Evolutionary conservation across 2,888 invertebrate species (phyloP).

Genomic region (Oscheius myriophilus): DNA sequence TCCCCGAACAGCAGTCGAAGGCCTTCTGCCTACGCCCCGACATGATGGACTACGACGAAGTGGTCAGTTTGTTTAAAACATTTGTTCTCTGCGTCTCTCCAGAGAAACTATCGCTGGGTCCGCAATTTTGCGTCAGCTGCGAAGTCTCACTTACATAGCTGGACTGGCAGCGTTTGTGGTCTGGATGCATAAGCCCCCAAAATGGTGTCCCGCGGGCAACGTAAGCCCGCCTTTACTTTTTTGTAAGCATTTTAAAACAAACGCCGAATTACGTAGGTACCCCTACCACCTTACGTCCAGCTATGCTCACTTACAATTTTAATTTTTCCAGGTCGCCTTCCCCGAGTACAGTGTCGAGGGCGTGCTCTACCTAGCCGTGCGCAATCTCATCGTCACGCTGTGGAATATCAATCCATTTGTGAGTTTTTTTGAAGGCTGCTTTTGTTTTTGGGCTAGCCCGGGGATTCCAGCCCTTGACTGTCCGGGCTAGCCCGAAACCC

Average conservation of each 20-base stretch:
- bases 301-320: background rate
- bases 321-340: constrained; percentile 64
- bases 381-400: constrained; percentile 72
- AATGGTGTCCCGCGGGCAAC: too few species aligned
- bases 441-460: background rate
- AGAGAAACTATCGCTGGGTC: background rate
- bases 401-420: constrained; percentile 73
- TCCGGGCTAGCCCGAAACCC: background rate
- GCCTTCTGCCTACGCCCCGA: constrained; percentile 71
- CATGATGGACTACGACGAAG: constrained; percentile 70
- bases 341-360: constrained; percentile 63
- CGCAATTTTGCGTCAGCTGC: constrained; percentile 2
- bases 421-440: constrained; percentile 26
- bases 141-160: too few species aligned
- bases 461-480: too few species aligned
- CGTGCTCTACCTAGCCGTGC: constrained; percentile 71
- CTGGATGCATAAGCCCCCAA: too few species aligned
- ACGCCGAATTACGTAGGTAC: background rate
- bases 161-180: too few species aligned
- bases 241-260: too few species aligned
- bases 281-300: too few species aligned
- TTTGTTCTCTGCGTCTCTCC: constrained; percentile 19
- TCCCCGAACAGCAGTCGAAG: constrained; percentile 52
- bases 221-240: too few species aligned
- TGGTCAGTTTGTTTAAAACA: constrained; percentile 48